Conservation (phyloP, 2,888 invertebrate genomes). For the Clanis bilineata region DNA sequence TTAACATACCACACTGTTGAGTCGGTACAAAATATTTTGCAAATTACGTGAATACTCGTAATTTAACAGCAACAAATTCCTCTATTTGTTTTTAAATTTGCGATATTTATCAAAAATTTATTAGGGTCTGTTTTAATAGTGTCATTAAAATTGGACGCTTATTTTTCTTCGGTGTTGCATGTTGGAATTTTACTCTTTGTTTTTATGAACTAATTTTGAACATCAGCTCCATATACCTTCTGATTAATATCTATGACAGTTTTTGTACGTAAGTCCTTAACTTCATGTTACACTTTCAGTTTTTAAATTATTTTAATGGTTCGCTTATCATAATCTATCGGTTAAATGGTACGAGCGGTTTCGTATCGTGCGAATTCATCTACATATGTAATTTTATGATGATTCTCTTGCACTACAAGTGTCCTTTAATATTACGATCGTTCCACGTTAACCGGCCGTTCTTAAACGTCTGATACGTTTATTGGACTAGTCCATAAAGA, state of each 20-base stretch:
- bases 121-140: constrained; percentile 9
- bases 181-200: constrained; percentile 24
- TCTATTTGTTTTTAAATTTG: constrained; percentile 12
- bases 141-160: constrained; percentile 14
- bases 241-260: constrained; percentile 13
- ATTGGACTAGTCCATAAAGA: constrained; percentile 70
- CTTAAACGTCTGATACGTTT: constrained; percentile 57
- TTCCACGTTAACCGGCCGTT: constrained; percentile 49
- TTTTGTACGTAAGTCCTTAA: neutral
- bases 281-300: constrained; percentile 17
- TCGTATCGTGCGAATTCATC: constrained; percentile 51
- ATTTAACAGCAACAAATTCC: constrained; percentile 5
- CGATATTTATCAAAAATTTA: constrained; percentile 4
- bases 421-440: constrained; percentile 66
- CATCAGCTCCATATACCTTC: neutral
- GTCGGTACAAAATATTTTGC: constrained; percentile 5
- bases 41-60: neutral
- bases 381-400: constrained; percentile 68
- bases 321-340: constrained; percentile 44
- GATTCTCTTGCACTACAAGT: constrained; percentile 60
- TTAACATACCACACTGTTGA: constrained; percentile 8
- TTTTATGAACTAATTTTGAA: constrained; percentile 22
- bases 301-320: constrained; percentile 36
- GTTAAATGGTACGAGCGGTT: constrained; percentile 40
- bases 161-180: constrained; percentile 19